phyloP scores from a whole-genome alignment of 2,113 vertebrate species.

The Caranx ignobilis region DNA sequence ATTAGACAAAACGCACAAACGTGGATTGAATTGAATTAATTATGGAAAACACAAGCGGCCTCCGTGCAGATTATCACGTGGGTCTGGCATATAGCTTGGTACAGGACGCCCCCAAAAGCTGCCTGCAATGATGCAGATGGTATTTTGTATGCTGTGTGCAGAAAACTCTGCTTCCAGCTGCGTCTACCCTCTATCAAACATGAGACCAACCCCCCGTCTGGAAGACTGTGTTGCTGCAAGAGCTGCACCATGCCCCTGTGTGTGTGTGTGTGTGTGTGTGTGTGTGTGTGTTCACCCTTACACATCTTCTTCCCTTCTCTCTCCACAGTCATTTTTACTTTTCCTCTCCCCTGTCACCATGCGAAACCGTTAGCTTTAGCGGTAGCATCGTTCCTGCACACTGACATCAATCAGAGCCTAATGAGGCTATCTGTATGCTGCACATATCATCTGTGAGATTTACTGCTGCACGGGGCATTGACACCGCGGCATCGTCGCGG shows the following conservation, averaged over 20 bases:
- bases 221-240: constrained; percentile 4
- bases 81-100: constrained; percentile 11
- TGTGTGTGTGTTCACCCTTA: neutral
- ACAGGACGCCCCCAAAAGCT: constrained; percentile 19
- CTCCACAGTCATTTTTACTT: constrained; percentile 23
- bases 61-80: constrained; percentile 12
- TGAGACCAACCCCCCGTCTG: neutral
- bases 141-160: constrained; percentile 55
- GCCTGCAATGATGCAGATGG: constrained; percentile 21
- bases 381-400: neutral
- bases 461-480: constrained; percentile 15
- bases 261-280: neutral
- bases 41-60: neutral
- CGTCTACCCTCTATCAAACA: constrained; percentile 51
- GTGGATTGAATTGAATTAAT: constrained; percentile 18
- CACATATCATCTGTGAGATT: constrained; percentile 51
- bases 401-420: constrained; percentile 65
- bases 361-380: constrained; percentile 33
- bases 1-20: neutral
- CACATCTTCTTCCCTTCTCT: constrained; percentile 26
- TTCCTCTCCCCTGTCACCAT: neutral
- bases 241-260: neutral
- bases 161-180: constrained; percentile 44
- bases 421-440: constrained; percentile 69
- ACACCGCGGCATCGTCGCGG: neutral